phyloP scores from a whole-genome alignment of 2,797 vertebrate species.

The Scolopax rusticola region DNA sequence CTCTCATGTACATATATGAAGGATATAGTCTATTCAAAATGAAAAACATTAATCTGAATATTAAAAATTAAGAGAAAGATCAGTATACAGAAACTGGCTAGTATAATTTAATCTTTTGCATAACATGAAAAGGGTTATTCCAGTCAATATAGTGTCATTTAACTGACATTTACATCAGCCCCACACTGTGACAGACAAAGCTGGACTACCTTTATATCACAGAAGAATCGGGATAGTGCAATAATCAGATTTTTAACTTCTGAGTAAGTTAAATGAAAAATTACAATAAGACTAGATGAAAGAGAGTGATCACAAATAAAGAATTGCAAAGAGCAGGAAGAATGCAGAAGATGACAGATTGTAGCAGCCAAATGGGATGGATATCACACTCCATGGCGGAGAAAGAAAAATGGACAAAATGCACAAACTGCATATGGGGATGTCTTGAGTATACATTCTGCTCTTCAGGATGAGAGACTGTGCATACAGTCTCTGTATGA shows the following conservation, averaged over 20 bases:
- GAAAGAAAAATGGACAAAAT: background rate
- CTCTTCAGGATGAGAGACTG: background rate
- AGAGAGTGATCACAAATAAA: background rate
- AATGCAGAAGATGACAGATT: background rate
- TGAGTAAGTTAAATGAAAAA: background rate
- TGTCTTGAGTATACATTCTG: background rate
- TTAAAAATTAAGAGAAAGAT: background rate
- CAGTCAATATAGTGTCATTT: background rate
- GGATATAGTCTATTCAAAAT: background rate
- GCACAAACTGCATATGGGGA: background rate
- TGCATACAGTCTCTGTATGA: background rate
- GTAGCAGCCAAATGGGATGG: background rate
- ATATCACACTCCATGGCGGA: background rate
- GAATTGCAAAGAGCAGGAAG: background rate
- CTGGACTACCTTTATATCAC: background rate
- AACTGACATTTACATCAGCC: background rate
- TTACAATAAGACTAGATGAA: background rate
- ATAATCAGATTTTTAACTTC: background rate
- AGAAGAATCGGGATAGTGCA: background rate
- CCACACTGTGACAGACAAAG: background rate
- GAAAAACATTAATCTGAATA: background rate
- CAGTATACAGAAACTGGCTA: background rate
- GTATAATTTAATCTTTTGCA: background rate
- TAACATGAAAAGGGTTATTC: background rate
- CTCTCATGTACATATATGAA: background rate